Base-by-base conservation (phyloP, 2,797 vertebrate species). In the Distichodus sexfasciatus region DNA sequence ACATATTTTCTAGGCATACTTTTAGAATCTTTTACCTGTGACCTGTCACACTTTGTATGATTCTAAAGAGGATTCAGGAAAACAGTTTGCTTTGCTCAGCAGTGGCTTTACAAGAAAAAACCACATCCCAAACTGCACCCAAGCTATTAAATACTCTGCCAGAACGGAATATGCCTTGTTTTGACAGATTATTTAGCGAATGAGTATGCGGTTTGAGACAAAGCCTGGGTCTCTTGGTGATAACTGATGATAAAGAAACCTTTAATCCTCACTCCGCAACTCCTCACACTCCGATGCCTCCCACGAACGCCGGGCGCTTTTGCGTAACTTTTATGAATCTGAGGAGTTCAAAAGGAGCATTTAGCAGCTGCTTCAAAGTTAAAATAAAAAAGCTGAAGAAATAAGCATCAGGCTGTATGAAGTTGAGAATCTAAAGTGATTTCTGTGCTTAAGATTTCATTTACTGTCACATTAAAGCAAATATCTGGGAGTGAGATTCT, bases 351-450 rank as follows among this genome's bases (percentile, higher is more conserved):
- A 35, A 84, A 79, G 78, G 26, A 29, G 77, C 46, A 50, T 74
- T 87, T 83, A 81, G 84, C 84, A 47, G 53, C 62, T 1, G 40
- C 71, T 85, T 87, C 79, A 79, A 85, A 84, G 81, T 69, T 53
- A 48, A 81, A 84, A 85, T 83, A 75, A 75, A 78, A 75, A 84
- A 74, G 79, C 31, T 23, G 48, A 21, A 69, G 59, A 80, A 84
- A 66, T 81, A 74, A 75, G 71, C 48, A 38, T 73, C 21, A 7
- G 62, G 36, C 53, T 9, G 61, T 81, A 47, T 60, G 78, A 78
- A 80, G 76, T 46, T 62, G 40, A 69, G 74, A 69, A 75, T 85
- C 62, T 51, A 77, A 83, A 79, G 76, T 31, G 68, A 75, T 62
- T 70, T 62, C 77, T 79, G 68, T 71, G 72, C 82, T 83, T 62